Conservation (phyloP, 2,888 invertebrate genomes). For the Cancer borealis region DNA sequence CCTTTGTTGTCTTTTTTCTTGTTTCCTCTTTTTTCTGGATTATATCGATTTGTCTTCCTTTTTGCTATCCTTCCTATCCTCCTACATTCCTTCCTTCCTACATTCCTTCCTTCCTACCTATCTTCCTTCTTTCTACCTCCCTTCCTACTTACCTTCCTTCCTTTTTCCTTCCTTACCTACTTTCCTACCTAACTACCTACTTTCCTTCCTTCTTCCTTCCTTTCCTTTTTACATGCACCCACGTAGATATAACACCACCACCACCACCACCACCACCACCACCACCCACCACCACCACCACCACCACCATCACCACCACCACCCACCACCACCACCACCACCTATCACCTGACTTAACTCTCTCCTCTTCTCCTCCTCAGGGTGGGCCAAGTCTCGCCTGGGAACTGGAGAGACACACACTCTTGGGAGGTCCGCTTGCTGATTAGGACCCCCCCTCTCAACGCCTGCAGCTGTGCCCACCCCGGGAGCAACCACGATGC, state of each 20-base stretch:
- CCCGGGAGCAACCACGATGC: conserved; percentile 49
- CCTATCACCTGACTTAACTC: background rate
- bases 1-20: background rate
- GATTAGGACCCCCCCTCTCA: background rate
- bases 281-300: no score
- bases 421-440: background rate
- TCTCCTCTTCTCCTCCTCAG: background rate
- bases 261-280: background rate
- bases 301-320: no score
- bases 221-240: background rate
- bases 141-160: no score
- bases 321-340: no score
- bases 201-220: no score
- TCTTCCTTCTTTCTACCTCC: no score
- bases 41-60: no score
- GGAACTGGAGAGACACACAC: conserved; percentile 1
- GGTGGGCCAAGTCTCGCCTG: conserved; percentile 7
- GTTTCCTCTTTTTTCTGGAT: background rate
- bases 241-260: background rate
- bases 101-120: background rate
- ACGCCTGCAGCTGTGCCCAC: background rate
- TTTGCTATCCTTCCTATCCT: background rate
- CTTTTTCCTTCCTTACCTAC: no score
- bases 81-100: background rate
- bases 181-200: no score